These are phyloP conservation scores for Poeciliopsis retropinna DNA, from an alignment of 2,113 vertebrate species.

Conservation along the genomic window DNA sequence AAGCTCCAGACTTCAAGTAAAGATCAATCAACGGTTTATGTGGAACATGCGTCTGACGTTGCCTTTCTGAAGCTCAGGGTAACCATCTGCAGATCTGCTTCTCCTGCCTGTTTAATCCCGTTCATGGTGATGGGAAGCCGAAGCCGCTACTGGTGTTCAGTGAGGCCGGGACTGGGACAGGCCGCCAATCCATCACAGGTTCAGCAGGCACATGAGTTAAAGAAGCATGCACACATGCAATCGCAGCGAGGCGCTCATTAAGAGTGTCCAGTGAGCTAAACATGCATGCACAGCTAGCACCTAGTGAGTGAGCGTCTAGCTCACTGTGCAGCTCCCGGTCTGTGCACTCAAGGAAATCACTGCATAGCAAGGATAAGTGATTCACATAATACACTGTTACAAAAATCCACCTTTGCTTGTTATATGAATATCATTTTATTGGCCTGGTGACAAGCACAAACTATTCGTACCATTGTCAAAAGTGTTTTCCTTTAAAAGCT, in stretches of 20 bases:
- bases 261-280: background rate
- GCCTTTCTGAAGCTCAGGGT: background rate
- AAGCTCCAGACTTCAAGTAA: background rate
- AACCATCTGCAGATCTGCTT: background rate
- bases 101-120: background rate
- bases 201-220: background rate
- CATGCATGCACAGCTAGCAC: background rate
- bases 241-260: background rate
- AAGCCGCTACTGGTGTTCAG: background rate
- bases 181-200: background rate
- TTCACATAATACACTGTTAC: background rate
- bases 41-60: background rate
- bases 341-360: background rate
- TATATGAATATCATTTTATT: background rate
- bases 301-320: no score
- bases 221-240: background rate
- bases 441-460: background rate
- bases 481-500: background rate
- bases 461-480: background rate
- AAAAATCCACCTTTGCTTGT: background rate
- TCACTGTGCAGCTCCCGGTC: background rate
- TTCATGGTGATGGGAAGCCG: background rate
- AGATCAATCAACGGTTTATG: background rate
- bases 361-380: background rate
- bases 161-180: background rate